A percentile compares a stretch with the other conserved stretches of the same genome.
Evolutionary conservation across 2,113 vertebrate species (phyloP).

Genomic region (Gallinago jamesoni): DNA sequence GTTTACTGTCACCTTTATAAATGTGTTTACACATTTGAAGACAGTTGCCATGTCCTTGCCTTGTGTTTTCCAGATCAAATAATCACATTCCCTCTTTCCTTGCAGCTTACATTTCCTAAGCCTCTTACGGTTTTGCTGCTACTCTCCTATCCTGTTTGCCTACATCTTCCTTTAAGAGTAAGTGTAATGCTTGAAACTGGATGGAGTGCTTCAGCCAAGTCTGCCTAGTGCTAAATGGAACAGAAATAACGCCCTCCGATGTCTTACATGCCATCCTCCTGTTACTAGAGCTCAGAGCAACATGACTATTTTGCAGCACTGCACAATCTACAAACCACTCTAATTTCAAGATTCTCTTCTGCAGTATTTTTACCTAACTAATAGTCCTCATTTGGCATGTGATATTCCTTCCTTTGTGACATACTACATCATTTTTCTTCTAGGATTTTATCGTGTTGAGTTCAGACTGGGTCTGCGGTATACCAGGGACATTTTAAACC

Average conservation of each 20-base stretch:
- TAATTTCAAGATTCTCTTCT: background rate
- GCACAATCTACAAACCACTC: background rate
- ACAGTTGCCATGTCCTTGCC: background rate
- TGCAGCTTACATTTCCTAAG: background rate
- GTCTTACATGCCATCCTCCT: background rate
- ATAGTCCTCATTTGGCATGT: fast-evolving
- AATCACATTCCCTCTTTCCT: background rate
- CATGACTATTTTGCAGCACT: background rate
- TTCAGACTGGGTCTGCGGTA: background rate
- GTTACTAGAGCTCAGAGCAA: background rate
- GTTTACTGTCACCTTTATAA: background rate
- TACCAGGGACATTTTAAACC: background rate
- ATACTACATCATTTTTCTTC: background rate
- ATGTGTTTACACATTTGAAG: background rate
- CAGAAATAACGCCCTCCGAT: background rate
- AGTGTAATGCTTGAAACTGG: background rate
- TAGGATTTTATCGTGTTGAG: background rate
- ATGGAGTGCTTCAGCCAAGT: background rate
- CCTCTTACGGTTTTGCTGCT: background rate
- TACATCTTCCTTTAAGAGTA: background rate
- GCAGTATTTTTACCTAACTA: background rate
- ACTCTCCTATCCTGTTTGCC: background rate
- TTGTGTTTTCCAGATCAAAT: background rate
- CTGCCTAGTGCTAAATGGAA: background rate
- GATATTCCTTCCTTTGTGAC: background rate